phyloP scores from a whole-genome alignment of 2,797 vertebrate genomes.

The Parambassis ranga region DNA sequence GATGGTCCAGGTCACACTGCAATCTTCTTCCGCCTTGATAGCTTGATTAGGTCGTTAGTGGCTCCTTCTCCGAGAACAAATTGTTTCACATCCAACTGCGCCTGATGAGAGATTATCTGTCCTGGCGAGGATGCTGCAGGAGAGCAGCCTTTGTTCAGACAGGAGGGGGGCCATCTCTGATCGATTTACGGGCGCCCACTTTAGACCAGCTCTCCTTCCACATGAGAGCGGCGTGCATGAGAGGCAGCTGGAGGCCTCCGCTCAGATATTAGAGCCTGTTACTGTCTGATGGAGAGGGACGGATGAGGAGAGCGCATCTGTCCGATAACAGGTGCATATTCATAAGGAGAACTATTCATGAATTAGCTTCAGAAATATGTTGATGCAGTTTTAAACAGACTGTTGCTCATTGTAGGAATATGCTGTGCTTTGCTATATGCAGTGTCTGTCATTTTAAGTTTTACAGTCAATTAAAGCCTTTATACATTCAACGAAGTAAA shows the following conservation, averaged over 20 bases:
- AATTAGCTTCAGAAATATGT: not conserved
- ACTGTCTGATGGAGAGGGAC: not conserved
- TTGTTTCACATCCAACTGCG: constrained; percentile 94
- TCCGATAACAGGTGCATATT: constrained; percentile 3
- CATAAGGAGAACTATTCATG: not conserved
- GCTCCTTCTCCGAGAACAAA: constrained; percentile 91
- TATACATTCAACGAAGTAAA: too few relatives aligned
- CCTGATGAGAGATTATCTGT: constrained; percentile 92
- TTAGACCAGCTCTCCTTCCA: constrained; percentile 65
- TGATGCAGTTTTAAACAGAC: not conserved
- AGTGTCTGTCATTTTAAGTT: too few relatives aligned
- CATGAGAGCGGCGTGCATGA: not conserved
- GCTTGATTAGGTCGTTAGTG: constrained; percentile 99
- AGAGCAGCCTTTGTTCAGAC: constrained; percentile 60
- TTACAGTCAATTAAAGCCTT: too few relatives aligned
- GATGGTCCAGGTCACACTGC: constrained; percentile 94
- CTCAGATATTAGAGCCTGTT: not conserved
- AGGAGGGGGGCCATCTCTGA: constrained; percentile 75
- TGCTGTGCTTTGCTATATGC: not conserved
- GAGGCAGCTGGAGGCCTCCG: constrained; percentile 4
- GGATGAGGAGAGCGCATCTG: not conserved
- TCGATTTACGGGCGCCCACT: constrained; percentile 84
- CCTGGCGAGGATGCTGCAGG: constrained; percentile 57
- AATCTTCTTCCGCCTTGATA: constrained; percentile 96
- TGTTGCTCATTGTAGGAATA: not conserved